Evolutionary conservation across 2,797 vertebrate species (phyloP), one percentile per base, ranked within the genome.

Genomic region (Echiichthys vipera): DNA sequence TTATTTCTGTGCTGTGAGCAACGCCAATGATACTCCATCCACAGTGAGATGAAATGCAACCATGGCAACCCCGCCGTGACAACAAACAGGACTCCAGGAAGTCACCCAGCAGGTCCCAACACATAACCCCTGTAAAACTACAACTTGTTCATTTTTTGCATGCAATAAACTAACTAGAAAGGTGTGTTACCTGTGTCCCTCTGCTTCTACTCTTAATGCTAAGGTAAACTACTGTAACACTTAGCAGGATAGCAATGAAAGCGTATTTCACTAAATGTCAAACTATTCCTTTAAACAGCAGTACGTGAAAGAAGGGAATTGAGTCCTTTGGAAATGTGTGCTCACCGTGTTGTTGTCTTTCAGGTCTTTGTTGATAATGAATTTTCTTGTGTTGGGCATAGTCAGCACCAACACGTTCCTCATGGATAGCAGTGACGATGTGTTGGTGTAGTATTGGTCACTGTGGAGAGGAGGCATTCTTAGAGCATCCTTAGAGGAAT

Each of bases 381-480:
- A 95, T n/a, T 75, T 83, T 67, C 93, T 90, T 64, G 62, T 83
- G 75, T 94, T 20, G 4, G 94, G 94, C 94, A 95, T 93, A 2
- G 95, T 95, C 74, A 95, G 25, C 30, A 95, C 94, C 89, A 95
- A 55, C 67, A 95, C 95, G 22, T 95, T 95, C 68, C 45, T 88
- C 94, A 95, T 95, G 65, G 51, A 80, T 1, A 83, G 69, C 29
- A 70, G 18, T 7, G 86, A 93, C 0, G 89, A 59, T 2, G 25
- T 50, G 71, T 90, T 94, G 37, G 18, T 90, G 90, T 95, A 93
- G 70, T 95, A 95, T 22, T 81, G 5, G 66, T 94, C 94, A 65
- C 95, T 95, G 89, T 39, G 59, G 24, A 49, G 46, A 55, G 5
- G 64, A 59, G 25, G 34, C 15, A 45, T 2, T 36, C 11, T 71